A percentile compares a stretch with the other conserved stretches of the same genome.
phyloP scores from a whole-genome alignment of 1,140 invertebrate genomes.

The Trachymyrmex septentrionalis region DNA sequence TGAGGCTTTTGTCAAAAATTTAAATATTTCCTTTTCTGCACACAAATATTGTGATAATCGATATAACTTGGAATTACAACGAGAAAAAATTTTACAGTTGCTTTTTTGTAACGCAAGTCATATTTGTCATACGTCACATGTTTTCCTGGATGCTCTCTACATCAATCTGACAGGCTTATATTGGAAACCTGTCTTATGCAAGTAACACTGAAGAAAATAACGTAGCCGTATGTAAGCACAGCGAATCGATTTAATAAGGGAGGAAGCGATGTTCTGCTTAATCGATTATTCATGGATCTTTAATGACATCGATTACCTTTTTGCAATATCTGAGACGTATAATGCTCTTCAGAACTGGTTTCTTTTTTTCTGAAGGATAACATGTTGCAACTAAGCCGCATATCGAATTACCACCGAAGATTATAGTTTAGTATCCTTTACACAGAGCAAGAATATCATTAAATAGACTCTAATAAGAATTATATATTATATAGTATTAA shows the following conservation, averaged over 20 bases:
- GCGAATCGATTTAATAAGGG: slow-evolving; percentile 56
- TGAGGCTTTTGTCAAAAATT: not conserved
- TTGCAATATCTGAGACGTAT: slow-evolving; percentile 18
- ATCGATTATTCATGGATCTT: slow-evolving; percentile 64
- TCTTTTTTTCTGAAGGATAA: slow-evolving; percentile 35
- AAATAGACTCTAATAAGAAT: slow-evolving; percentile 13
- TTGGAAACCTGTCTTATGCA: slow-evolving; percentile 34
- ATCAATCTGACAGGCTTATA: slow-evolving; percentile 20
- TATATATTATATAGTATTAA: not conserved
- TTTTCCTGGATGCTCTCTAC: not conserved
- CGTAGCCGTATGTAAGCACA: slow-evolving; percentile 35
- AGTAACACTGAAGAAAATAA: slow-evolving; percentile 45
- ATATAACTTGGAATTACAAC: not conserved
- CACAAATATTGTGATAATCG: not conserved
- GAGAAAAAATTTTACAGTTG: slow-evolving; percentile 4
- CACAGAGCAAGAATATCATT: slow-evolving; percentile 8
- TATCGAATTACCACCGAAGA: slow-evolving; percentile 35
- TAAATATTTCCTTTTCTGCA: not conserved
- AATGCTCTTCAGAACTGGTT: slow-evolving; percentile 38
- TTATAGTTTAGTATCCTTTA: slow-evolving; percentile 15
- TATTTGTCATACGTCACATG: slow-evolving; percentile 18
- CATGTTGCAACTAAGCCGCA: slow-evolving; percentile 13
- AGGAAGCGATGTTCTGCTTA: slow-evolving; percentile 51
- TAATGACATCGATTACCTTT: slow-evolving; percentile 53
- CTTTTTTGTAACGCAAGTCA: not conserved